These are phyloP conservation scores for Gadopsis bispinosus DNA, from an alignment of 2,797 vertebrate genomes.

Conservation along the genomic window DNA sequence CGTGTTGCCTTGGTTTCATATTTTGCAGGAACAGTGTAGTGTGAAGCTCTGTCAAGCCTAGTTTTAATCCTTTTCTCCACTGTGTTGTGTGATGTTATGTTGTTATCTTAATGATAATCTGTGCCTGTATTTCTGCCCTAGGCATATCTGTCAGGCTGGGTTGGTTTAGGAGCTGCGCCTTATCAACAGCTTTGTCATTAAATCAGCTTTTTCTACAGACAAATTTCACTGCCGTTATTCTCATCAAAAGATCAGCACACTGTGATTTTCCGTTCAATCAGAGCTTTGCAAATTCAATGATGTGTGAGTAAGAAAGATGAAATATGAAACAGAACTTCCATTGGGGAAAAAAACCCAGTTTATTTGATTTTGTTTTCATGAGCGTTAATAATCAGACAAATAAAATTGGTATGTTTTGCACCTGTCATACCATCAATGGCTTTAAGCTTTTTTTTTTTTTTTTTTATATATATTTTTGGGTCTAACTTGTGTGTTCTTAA, in stretches of 20 bases:
- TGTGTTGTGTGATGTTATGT: conserved; percentile 80
- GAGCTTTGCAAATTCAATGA: conserved; percentile 69
- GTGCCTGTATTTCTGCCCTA: conserved; percentile 79
- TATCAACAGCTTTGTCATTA: conserved; percentile 85
- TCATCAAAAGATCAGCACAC: conserved; percentile 79
- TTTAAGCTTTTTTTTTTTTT: conserved; percentile 56
- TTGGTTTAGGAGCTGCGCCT: conserved; percentile 76
- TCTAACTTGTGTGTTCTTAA: conserved; percentile 54
- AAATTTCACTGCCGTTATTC: conserved; percentile 79
- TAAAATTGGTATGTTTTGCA: conserved; percentile 64
- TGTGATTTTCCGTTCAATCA: conserved; percentile 81
- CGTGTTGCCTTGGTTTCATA: conserved; percentile 67
- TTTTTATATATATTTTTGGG: conserved; percentile 15
- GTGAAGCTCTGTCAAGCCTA: conserved; percentile 74
- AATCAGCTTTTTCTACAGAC: conserved; percentile 83
- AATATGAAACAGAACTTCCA: conserved; percentile 65
- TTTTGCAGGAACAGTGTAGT: conserved; percentile 71
- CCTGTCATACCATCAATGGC: conserved; percentile 70
- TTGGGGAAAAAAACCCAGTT: conserved; percentile 46
- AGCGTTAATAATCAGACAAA: conserved; percentile 66
- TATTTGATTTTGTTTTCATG: conserved; percentile 66
- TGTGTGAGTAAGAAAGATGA: conserved; percentile 62
- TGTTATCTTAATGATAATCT: conserved; percentile 87
- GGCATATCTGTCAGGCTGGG: conserved; percentile 81
- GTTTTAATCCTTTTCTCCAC: conserved; percentile 83